Evolutionary conservation across 2,113 vertebrate genomes (phyloP).

Genomic region (Ifrita kowaldi): DNA sequence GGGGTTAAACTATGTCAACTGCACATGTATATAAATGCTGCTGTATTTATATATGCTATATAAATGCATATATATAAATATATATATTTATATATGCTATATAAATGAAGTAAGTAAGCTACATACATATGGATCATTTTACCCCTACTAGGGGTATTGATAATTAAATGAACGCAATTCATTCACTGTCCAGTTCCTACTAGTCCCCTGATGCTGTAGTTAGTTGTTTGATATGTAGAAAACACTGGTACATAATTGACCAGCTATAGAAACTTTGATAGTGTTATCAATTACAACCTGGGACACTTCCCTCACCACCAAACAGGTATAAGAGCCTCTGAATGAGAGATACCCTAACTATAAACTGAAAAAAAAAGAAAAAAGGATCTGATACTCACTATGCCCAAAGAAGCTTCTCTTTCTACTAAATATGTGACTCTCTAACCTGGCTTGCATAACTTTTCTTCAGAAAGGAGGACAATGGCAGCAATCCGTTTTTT

Average conservation of each 20-base stretch:
- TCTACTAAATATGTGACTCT: neutral
- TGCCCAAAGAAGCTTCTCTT: neutral
- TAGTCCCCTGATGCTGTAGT: fast-evolving
- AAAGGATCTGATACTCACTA: neutral
- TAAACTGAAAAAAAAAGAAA: neutral
- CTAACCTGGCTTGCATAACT: neutral
- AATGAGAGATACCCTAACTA: neutral
- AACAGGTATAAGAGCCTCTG: neutral
- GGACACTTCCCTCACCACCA: neutral
- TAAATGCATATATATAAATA: no score
- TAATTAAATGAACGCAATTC: neutral
- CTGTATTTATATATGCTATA: no score
- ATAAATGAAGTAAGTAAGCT: neutral
- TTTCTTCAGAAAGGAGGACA: neutral
- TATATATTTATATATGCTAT: no score
- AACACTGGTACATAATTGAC: neutral
- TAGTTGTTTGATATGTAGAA: neutral
- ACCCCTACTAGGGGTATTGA: neutral
- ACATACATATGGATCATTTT: neutral
- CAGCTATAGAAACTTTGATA: neutral
- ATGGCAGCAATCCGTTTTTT: neutral
- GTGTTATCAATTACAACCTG: neutral
- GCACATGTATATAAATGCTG: neutral
- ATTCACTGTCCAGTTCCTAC: neutral
- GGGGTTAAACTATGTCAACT: neutral